Conservation (phyloP, 2,797 vertebrate genomes). For the Echiichthys vipera region DNA sequence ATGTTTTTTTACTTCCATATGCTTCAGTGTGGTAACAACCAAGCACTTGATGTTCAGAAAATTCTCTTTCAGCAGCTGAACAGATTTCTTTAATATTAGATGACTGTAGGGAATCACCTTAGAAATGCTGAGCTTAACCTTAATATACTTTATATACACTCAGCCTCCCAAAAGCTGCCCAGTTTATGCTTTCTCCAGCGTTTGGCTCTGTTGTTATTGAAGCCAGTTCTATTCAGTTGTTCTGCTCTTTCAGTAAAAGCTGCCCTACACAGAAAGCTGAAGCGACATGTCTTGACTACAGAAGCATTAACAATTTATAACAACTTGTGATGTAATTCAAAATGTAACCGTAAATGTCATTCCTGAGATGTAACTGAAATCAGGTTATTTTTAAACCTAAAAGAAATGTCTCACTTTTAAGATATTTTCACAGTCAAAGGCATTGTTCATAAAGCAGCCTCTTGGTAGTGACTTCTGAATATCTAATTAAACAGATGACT, state of each 20-base stretch:
- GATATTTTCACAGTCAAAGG: conserved; percentile 15
- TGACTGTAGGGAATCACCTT: conserved; percentile 50
- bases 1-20: not conserved
- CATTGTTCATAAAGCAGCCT: conserved; percentile 26
- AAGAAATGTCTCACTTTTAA: conserved; percentile 48
- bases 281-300: conserved; percentile 21
- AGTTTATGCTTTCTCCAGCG: conserved; percentile 27
- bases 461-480: conserved; percentile 20
- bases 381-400: conserved; percentile 63
- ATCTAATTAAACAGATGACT: conserved; percentile 36
- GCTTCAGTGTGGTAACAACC: not conserved
- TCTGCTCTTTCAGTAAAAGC: conserved; percentile 31
- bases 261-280: conserved; percentile 9
- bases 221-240: conserved; percentile 10
- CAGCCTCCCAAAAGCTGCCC: conserved; percentile 30
- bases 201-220: conserved; percentile 22
- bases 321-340: conserved; percentile 39
- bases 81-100: conserved; percentile 48
- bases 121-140: conserved; percentile 53
- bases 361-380: conserved; percentile 34
- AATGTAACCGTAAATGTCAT: conserved; percentile 55
- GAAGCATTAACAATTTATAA: conserved; percentile 38
- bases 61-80: conserved; percentile 11
- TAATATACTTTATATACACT: conserved; percentile 35
- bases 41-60: not conserved